phyloP scores from a whole-genome alignment of 2,113 vertebrate genomes.

The Phalacrocorax aristotelis region DNA sequence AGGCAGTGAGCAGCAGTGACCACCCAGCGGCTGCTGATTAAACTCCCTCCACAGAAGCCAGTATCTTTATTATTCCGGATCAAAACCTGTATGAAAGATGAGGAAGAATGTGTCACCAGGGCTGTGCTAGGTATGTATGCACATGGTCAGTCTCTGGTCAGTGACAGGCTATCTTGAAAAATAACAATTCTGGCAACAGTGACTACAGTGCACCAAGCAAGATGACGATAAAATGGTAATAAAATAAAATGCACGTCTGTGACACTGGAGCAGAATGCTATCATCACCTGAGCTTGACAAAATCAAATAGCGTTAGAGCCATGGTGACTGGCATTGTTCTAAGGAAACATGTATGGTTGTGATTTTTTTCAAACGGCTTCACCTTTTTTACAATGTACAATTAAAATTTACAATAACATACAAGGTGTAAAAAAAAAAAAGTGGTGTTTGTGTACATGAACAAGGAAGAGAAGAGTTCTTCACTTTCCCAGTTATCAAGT shows the following conservation, averaged over 20 bases:
- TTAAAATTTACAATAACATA: too few species aligned
- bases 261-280: background rate
- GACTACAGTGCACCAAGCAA: background rate
- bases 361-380: background rate
- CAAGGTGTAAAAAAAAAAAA: background rate
- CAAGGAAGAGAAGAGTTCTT: background rate
- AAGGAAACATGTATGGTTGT: background rate
- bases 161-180: background rate
- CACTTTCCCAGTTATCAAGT: background rate
- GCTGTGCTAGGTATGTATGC: accelerated
- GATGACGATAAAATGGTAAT: background rate
- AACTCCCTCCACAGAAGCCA: conserved; percentile 82
- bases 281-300: background rate
- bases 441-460: background rate
- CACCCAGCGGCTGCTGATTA: conserved; percentile 81
- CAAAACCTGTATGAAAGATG: conserved; percentile 70
- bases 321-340: background rate
- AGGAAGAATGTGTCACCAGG: accelerated
- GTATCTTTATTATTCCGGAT: conserved; percentile 61
- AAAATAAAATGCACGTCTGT: background rate
- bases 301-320: background rate
- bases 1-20: conserved; percentile 85
- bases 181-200: too few species aligned
- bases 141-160: accelerated
- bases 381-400: background rate